phyloP scores from a whole-genome alignment of 2,113 vertebrate species.

The Grammatotria lemairii region DNA sequence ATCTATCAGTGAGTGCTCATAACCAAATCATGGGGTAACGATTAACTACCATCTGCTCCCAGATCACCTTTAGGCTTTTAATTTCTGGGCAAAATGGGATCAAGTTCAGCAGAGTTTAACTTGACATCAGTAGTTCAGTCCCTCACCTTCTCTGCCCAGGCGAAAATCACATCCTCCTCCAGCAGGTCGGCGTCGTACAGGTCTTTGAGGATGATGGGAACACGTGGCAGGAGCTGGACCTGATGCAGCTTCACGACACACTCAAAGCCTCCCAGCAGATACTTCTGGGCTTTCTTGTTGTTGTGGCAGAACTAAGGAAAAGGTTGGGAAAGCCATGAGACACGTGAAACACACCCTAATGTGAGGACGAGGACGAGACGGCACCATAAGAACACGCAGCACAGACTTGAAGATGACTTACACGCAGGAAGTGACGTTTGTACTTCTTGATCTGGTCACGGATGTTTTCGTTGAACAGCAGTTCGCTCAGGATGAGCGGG shows the following conservation, averaged over 20 bases:
- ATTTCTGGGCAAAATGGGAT: neutral
- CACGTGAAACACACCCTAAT: neutral
- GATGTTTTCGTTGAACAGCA: conserved; percentile 93
- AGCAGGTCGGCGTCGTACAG: conserved; percentile 94
- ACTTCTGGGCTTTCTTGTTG: conserved; percentile 96
- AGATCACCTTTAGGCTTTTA: neutral
- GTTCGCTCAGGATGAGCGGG: conserved; percentile 93
- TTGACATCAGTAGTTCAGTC: accelerated
- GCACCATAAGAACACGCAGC: accelerated
- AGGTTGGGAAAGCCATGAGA: neutral
- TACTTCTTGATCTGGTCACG: conserved; percentile 97
- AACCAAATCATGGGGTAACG: accelerated
- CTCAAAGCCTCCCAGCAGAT: conserved; percentile 92
- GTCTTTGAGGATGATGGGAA: conserved; percentile 92
- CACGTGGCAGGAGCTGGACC: conserved; percentile 84
- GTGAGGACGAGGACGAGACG: accelerated
- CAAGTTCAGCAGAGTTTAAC: neutral
- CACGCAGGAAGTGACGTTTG: conserved; percentile 92
- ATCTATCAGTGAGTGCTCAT: neutral
- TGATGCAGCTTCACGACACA: conserved; percentile 95
- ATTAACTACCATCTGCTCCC: accelerated
- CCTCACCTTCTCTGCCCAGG: conserved; percentile 93
- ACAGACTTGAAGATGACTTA: conserved; percentile 51
- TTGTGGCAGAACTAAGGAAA: conserved; percentile 90
- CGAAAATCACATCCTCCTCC: conserved; percentile 92